Conservation (phyloP, 2,888 invertebrate species). For the Drosophila borealis region DNA sequence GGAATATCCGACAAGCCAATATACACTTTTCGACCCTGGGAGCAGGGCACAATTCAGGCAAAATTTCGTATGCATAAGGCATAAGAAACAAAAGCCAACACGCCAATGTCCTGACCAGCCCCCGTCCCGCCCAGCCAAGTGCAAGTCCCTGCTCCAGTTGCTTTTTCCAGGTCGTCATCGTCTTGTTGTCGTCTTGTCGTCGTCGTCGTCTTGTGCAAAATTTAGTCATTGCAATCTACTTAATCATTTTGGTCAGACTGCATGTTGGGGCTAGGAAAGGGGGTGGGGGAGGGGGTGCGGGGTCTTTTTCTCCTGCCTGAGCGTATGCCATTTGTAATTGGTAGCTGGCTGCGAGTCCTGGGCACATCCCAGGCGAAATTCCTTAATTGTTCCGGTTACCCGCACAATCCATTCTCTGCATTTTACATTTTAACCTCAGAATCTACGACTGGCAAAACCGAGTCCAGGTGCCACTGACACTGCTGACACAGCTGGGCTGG, state of each 20-base stretch:
- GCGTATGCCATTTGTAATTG: constrained; percentile 71
- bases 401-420: constrained; percentile 84
- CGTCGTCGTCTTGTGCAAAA: constrained; percentile 64
- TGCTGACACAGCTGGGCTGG: constrained; percentile 49
- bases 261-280: not conserved
- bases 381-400: constrained; percentile 85
- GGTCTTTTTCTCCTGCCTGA: too few relatives aligned
- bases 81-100: constrained; percentile 75
- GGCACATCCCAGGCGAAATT: constrained; percentile 71
- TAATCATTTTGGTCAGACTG: constrained; percentile 73
- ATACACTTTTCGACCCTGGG: not conserved
- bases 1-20: not conserved
- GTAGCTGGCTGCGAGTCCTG: constrained; percentile 47
- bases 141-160: not conserved
- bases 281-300: constrained; percentile 6
- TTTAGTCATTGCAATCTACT: constrained; percentile 80
- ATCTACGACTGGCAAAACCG: constrained; percentile 71
- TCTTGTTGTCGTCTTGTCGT: constrained; percentile 43
- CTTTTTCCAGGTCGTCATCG: constrained; percentile 39
- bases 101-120: constrained; percentile 51
- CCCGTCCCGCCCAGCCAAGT: constrained; percentile 6
- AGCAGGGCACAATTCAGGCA: constrained; percentile 28
- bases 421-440: constrained; percentile 81
- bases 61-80: constrained; percentile 76
- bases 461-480: constrained; percentile 79